Conservation (phyloP, 2,888 invertebrate genomes). For the Axea sp. region DNA sequence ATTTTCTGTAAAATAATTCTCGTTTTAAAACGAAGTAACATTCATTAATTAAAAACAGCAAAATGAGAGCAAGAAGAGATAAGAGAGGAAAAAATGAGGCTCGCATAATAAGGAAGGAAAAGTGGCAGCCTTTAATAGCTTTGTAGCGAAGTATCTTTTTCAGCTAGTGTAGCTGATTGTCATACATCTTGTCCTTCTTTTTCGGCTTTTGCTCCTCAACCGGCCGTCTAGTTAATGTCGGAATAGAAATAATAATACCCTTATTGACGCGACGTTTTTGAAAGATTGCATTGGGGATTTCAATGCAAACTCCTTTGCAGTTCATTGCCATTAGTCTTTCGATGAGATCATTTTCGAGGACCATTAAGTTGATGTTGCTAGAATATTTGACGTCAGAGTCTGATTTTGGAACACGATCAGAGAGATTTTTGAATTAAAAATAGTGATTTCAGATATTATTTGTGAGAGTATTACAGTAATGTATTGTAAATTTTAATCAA, state of each 20-base stretch:
- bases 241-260: slow-evolving; percentile 25
- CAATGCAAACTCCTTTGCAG: slow-evolving; percentile 40
- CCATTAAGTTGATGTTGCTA: slow-evolving; percentile 33
- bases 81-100: slow-evolving; percentile 8
- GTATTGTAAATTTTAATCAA: slow-evolving; percentile 28
- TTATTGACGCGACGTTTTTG: slow-evolving; percentile 54
- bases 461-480: slow-evolving; percentile 12
- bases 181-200: slow-evolving; percentile 33
- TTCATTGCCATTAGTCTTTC: slow-evolving; percentile 35
- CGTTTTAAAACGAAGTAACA: slow-evolving; percentile 38
- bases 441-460: slow-evolving; percentile 20
- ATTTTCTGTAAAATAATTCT: slow-evolving; percentile 39
- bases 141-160: slow-evolving; percentile 41
- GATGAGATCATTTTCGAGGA: slow-evolving; percentile 20
- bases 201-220: slow-evolving; percentile 25
- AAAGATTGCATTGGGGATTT: slow-evolving; percentile 29
- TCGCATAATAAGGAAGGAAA: slow-evolving; percentile 37
- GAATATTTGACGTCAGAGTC: no score
- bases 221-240: slow-evolving; percentile 29
- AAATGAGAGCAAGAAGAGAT: slow-evolving; percentile 1
- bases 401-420: no score
- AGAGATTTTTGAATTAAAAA: slow-evolving; percentile 16
- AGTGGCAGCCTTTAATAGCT: slow-evolving; percentile 40
- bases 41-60: slow-evolving; percentile 55
- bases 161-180: slow-evolving; percentile 15